Percentiles rank a stretch among this genome's conserved stretches.
phyloP scores from a whole-genome alignment of 1,140 invertebrate genomes.

The Cyclargus thomasi region DNA sequence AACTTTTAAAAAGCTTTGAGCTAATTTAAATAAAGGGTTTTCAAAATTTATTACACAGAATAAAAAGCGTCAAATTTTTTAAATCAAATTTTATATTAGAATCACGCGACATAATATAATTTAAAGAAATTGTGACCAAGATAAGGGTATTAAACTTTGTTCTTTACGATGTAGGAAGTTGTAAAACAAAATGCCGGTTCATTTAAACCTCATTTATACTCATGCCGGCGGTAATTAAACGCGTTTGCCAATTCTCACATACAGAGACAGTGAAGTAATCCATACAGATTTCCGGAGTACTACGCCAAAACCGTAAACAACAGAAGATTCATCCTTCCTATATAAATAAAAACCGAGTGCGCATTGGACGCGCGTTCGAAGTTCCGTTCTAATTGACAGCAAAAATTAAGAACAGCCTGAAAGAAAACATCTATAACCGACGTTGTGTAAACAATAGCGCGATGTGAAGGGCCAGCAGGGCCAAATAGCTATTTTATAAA shows the following conservation, averaged over 20 bases:
- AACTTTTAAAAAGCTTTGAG: too few species aligned
- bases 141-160: neutral
- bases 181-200: conserved; percentile 1
- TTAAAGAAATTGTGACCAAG: neutral
- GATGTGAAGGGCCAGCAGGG: too few species aligned
- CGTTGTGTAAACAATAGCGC: too few species aligned
- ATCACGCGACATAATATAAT: neutral
- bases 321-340: neutral
- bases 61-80: neutral
- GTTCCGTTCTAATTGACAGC: too few species aligned
- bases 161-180: neutral
- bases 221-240: neutral
- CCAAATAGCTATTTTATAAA: too few species aligned
- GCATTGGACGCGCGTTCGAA: too few species aligned
- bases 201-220: neutral
- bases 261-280: neutral
- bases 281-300: neutral
- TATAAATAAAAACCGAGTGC: too few species aligned
- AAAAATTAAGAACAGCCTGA: too few species aligned
- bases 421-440: too few species aligned
- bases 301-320: neutral
- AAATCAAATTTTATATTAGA: neutral
- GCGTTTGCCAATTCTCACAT: neutral
- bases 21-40: neutral
- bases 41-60: neutral